A percentile compares a stretch with the other conserved stretches of the same genome.
phyloP scores from a whole-genome alignment of 2,888 invertebrate genomes.

The Chloroclystis v-ata region DNA sequence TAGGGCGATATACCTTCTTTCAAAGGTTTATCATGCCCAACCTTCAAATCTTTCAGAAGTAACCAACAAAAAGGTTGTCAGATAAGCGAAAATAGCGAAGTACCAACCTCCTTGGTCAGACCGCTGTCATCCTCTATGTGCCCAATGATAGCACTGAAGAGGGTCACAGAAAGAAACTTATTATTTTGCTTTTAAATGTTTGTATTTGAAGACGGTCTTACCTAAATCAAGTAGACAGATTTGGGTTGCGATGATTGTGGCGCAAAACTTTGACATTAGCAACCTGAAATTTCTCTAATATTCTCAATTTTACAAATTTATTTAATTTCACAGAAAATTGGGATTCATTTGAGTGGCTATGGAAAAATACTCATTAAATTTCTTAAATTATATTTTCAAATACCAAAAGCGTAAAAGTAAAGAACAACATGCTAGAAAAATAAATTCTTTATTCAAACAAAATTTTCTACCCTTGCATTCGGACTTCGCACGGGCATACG shows the following conservation, averaged over 20 bases:
- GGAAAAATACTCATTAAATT: too few species aligned
- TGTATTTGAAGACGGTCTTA: slow-evolving; percentile 32
- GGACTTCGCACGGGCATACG: slow-evolving; percentile 54
- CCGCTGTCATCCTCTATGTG: slow-evolving; percentile 41
- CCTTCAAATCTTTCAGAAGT: not conserved
- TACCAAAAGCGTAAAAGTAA: too few species aligned
- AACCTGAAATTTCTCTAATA: not conserved
- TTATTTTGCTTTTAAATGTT: slow-evolving; percentile 34
- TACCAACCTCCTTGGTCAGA: slow-evolving; percentile 26
- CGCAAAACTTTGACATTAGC: slow-evolving; percentile 11
- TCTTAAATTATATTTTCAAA: too few species aligned
- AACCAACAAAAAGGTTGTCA: not conserved
- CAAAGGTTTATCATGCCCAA: not conserved
- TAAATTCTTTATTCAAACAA: slow-evolving; percentile 1
- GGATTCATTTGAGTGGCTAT: too few species aligned
- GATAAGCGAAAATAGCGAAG: slow-evolving; percentile 8
- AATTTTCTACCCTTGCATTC: slow-evolving; percentile 45
- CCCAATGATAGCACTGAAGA: slow-evolving; percentile 41
- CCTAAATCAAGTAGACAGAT: slow-evolving; percentile 34
- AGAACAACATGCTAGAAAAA: too few species aligned
- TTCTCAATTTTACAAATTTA: too few species aligned
- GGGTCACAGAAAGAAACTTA: slow-evolving; percentile 41
- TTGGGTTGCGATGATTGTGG: slow-evolving; percentile 26
- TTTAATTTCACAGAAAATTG: too few species aligned
- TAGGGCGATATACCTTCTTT: too few species aligned